These are phyloP conservation scores for Gymnogyps californianus DNA, from an alignment of 2,113 vertebrate genomes.

Conservation along the genomic window DNA sequence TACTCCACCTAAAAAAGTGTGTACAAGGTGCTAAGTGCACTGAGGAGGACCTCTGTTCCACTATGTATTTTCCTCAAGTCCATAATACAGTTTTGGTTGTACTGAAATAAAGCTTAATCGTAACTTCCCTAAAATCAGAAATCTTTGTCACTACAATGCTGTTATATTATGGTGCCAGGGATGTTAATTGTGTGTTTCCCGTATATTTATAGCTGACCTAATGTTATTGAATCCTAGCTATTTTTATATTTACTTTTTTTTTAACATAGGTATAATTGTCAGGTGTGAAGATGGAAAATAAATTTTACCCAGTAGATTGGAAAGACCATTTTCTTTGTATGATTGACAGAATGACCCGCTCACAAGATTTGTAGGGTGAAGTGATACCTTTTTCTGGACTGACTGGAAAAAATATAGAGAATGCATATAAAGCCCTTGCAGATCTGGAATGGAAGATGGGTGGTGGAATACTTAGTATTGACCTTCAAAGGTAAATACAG, in stretches of 20 bases:
- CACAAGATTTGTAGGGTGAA: neutral
- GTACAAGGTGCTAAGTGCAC: neutral
- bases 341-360: neutral
- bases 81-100: neutral
- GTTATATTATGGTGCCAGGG: neutral
- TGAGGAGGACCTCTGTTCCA: neutral
- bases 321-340: neutral
- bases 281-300: neutral
- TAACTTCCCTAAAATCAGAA: neutral
- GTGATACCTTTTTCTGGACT: neutral
- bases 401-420: neutral
- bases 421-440: neutral
- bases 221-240: neutral
- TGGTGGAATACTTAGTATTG: neutral
- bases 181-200: neutral
- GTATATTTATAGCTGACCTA: neutral
- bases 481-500: neutral
- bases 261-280: neutral
- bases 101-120: neutral
- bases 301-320: neutral
- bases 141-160: neutral
- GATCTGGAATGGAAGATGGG: neutral
- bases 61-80: neutral
- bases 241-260: neutral
- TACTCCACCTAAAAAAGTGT: neutral